A percentile compares a stretch with the other conserved stretches of the same genome.
These are phyloP conservation scores for Ctenopoma kingsleyae DNA, from an alignment of 2,797 vertebrate genomes.

Conservation along the genomic window DNA sequence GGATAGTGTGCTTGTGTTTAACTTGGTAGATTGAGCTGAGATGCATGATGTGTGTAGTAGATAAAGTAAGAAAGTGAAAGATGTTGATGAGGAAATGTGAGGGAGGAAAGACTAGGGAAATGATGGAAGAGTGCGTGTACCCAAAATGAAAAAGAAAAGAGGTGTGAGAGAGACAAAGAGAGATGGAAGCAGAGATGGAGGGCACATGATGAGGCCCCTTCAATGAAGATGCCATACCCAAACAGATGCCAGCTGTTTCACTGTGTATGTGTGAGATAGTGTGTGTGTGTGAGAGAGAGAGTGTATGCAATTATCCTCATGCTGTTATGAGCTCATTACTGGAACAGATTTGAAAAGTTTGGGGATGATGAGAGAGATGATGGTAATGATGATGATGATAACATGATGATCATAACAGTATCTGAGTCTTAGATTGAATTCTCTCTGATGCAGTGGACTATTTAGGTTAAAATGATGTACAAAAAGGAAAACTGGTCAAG, in stretches of 20 bases:
- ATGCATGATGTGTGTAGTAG: conserved; percentile 7
- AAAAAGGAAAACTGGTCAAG: not conserved
- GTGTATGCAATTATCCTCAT: conserved; percentile 61
- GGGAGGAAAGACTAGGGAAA: not conserved
- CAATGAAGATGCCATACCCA: conserved; percentile 48
- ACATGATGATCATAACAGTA: conserved; percentile 53
- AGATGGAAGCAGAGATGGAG: conserved; percentile 57
- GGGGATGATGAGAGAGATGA: conserved; percentile 66
- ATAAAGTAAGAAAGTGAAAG: conserved; percentile 7
- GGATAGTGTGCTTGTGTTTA: not conserved
- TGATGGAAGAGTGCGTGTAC: not conserved
- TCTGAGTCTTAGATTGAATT: conserved; percentile 46
- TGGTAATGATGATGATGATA: conserved; percentile 61
- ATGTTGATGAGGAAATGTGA: conserved; percentile 10
- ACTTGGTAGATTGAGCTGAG: conserved; percentile 17
- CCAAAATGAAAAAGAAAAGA: conserved; percentile 13
- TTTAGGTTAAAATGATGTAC: not conserved
- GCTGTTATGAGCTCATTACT: conserved; percentile 72
- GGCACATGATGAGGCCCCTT: conserved; percentile 53
- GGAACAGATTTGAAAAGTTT: conserved; percentile 63
- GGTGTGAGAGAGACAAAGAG: too few species aligned
- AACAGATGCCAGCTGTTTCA: conserved; percentile 69
- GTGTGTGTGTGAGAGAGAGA: conserved; percentile 9
- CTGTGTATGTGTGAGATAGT: not conserved
- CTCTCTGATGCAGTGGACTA: not conserved